phyloP scores from a whole-genome alignment of 2,888 invertebrate genomes.

The Bruchidius siliquastri region DNA sequence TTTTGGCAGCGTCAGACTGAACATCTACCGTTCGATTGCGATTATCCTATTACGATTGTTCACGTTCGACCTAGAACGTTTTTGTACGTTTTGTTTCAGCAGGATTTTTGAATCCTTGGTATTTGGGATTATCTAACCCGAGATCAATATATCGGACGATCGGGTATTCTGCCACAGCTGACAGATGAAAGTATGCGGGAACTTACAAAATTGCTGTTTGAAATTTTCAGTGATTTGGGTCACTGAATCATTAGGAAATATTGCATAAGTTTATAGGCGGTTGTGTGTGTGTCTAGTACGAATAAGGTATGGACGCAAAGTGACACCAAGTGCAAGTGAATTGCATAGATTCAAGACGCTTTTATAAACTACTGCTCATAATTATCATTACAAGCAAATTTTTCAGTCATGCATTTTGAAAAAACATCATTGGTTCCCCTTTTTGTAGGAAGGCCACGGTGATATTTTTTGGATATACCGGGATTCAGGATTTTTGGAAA shows the following conservation, averaged over 20 bases:
- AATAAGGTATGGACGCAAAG: neutral
- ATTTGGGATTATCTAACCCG: neutral
- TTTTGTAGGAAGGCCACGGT: too few relatives aligned
- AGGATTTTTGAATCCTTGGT: neutral
- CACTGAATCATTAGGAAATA: neutral
- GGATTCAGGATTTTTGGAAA: too few relatives aligned
- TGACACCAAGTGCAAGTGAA: neutral
- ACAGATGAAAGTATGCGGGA: neutral
- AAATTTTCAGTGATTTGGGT: neutral
- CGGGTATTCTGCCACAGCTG: neutral
- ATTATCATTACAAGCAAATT: too few relatives aligned
- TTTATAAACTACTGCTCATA: too few relatives aligned
- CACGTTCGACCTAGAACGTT: neutral
- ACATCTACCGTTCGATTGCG: neutral
- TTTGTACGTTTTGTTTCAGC: neutral
- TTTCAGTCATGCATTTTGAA: too few relatives aligned
- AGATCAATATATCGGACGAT: neutral
- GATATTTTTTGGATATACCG: too few relatives aligned
- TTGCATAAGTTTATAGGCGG: neutral
- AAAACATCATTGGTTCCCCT: too few relatives aligned
- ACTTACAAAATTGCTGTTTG: neutral
- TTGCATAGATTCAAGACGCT: neutral
- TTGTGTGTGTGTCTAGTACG: neutral
- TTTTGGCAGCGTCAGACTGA: neutral
- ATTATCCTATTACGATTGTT: neutral